Base-by-base conservation (phyloP, 1,140 invertebrate species). In the Pogonomyrmex barbatus region DNA sequence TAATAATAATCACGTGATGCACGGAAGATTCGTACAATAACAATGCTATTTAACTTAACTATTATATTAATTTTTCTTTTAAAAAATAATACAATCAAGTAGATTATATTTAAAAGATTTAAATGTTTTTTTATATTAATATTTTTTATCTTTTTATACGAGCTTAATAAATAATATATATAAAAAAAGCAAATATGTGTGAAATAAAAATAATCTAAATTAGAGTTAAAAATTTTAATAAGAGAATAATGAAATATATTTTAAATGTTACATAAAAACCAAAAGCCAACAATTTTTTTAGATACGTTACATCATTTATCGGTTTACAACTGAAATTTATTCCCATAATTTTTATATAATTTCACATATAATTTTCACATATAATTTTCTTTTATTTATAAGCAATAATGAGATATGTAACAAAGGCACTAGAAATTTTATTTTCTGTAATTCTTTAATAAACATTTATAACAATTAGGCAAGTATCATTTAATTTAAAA, bases 351-450 rank as follows among this genome's bases (percentile, higher is more conserved):
- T 63, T 56, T 17, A 33, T 42, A 79, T 52, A 79, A 42, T 79
- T 24, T 24, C 12, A 63, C 42, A 17, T 77, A 63, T 79, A 79
- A 77, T 14, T 54, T 62, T 30, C 12, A 63, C 42, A 17, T 77
- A 63, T 79, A 79, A 77, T 14, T 54, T 62, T 30, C 9, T 54
- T 52, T 54, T 10, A 47, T 47, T n/a, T 67, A 79, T 24, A 24
- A 24, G 24, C 24, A 67, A 79, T 4, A 39, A 54, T 47, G 3
- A 47, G 33, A 33, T 58, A 63, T 77, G 6, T 56, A 77, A 88
- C 47, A 82, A 89, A 89, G 83, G 83, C 87, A 86, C 76, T 86
- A 79, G 47, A 33, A 81, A 39, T 67, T 30, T 58, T 47, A 45
- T 9, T 56, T 56, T 17, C 78, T 6, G 14, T 24, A 56, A 50